Evolutionary conservation across 2,888 invertebrate species (phyloP), one percentile per base, ranked within the genome.

Genomic region (Lasius fuliginosus): DNA sequence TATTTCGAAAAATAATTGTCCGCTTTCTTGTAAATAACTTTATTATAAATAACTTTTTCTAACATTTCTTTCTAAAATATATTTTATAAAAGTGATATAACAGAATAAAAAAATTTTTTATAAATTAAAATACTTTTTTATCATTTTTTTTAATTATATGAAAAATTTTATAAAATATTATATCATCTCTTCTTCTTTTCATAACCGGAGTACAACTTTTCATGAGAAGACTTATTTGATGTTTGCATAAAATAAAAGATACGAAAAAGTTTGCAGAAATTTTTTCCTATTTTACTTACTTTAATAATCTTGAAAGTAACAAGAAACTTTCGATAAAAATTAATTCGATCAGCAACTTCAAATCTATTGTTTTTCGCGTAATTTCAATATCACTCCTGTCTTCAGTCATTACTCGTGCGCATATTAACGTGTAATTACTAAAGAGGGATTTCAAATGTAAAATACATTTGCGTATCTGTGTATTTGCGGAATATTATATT

Each of bases 391-490:
- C 18, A n/a, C 3, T 53, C 12, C 0, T 40, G 8, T n/a, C 23
- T 8, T 77, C 9, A 9, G 2, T 42, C 56, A 67, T 77, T 56
- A 56, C 5, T 15, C 27, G 12, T 23, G 56, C 1, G 6, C 49
- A 5, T 30, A 60, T 15, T 9, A 15, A 60, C 30, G 8, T 9
- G 36, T 65, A 40, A 15, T 11, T 36, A 67, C 5, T 11, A 15
- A 36, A 36, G 9, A 56, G 6, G 27, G 23, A 36, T 23, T 62
- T 62, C 12, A 9, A 49, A 46, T 33, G 30, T 42, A 49, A 65
- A 53, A 76, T 53, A n/a, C 49, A 76, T 65, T 76, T 18, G n/a
- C n/a, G 49, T n/a, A n/a, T 49, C 27, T 53, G 23, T 23, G 12
- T 11, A 49, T 53, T 18, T 27, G 36, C 49, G 11, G 27, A 49